These are phyloP conservation scores for Rhodeus uyekii DNA, from an alignment of 2,797 vertebrate species.

Conservation along the genomic window DNA sequence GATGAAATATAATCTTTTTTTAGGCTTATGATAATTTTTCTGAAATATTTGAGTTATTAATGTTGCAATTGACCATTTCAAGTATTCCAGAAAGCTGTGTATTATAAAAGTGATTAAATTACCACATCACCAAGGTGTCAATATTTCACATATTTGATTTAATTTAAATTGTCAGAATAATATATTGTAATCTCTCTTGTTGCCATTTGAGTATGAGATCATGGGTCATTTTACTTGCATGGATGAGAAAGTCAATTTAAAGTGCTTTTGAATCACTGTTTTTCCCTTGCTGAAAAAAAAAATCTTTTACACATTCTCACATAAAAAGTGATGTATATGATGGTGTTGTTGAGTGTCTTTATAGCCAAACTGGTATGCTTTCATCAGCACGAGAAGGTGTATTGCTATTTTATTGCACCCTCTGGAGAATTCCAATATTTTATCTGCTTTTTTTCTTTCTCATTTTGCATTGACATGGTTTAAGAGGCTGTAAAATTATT, in stretches of 20 bases:
- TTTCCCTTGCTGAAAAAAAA: not conserved
- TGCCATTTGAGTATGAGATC: not conserved
- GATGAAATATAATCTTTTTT: no score
- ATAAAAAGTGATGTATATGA: not conserved
- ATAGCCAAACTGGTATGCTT: conserved; percentile 4
- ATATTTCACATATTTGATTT: not conserved
- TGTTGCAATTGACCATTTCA: not conserved
- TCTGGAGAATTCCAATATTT: conserved; percentile 23
- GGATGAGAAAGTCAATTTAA: not conserved
- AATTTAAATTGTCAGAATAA: not conserved
- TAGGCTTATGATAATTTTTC: not conserved
- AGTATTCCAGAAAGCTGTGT: not conserved
- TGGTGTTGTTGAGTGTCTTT: conserved; percentile 9
- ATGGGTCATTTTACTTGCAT: not conserved
- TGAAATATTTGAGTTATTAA: not conserved
- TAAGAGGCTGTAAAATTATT: conserved; percentile 35
- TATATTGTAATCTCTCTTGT: not conserved
- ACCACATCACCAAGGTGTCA: not conserved
- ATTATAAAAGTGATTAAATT: not conserved
- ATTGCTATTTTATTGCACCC: conserved; percentile 27
- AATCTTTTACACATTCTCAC: not conserved
- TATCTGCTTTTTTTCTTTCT: conserved; percentile 15
- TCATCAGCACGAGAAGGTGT: conserved; percentile 1
- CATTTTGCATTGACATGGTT: conserved; percentile 36
- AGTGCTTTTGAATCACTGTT: not conserved